Base-by-base conservation (phyloP, 1,140 invertebrate species). In the Zaprionus ornatus region DNA sequence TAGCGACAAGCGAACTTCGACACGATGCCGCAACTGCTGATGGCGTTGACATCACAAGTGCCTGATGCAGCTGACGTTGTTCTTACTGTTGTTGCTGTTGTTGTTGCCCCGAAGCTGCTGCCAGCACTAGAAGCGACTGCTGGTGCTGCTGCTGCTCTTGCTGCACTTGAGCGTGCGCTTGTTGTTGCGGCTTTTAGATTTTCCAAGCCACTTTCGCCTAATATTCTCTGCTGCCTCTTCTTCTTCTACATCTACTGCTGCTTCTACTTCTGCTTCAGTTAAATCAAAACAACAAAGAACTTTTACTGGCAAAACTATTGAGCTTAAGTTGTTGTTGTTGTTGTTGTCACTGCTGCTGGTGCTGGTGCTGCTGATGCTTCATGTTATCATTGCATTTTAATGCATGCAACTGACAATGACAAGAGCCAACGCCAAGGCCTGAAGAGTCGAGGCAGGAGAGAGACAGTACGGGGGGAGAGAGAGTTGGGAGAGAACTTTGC, bases 321-420 rank as follows among this genome's bases (percentile, higher is more conserved):
- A 79, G 69, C 40, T 50, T 57, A 75, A 70, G 61, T 74, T 82
- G 66, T 76, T 66, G 74, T 72, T 75, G 69, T 63, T 84, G 61
- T 65, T 65, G 19, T 29, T 57, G 54, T 10, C 63, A 25, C 23
- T 45, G 52, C 19, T 76, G 61, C 35, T 45, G 52, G 66, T 69
- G 25, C 25, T 48, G 54, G 13, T 48, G 64, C 25, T 37, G 52
- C 54, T 57, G 40, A 45, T 66, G 64, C 64, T 73, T 57, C 45
- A 57, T 76, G 84, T 83, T 86, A 87, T 87, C 83, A 87, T 88
- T 87, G 80, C 83, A 88, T 87, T 88, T 87, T 78, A 87, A 87
- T 87, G 84, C 79, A 70, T 87, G 83, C 82, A 80, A 61, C 83
- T 87, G 83, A 87, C 84, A 83, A 78, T 74, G 71, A 66, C 84